Percentiles rank a stretch among this genome's conserved stretches.
phyloP scores from a whole-genome alignment of 2,797 vertebrate genomes.

The Tamandua tetradactyla region DNA sequence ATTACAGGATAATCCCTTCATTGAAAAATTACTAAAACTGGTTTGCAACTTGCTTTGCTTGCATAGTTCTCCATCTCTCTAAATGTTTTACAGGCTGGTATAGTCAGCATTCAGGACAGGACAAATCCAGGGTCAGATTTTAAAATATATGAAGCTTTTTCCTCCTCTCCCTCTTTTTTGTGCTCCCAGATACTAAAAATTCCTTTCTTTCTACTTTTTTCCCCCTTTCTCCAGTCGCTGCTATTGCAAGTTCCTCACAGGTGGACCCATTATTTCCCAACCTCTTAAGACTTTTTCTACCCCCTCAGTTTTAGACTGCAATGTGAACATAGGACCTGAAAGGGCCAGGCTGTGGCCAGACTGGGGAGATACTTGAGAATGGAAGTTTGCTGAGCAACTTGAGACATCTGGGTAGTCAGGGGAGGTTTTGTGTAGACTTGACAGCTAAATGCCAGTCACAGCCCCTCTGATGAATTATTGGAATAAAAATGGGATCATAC shows the following conservation, averaged over 20 bases:
- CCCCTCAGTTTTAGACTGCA: not conserved
- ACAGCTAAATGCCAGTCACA: not conserved
- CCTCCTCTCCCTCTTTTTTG: not conserved
- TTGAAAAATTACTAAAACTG: conserved; percentile 57
- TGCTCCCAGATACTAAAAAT: not conserved
- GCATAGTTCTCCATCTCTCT: not conserved
- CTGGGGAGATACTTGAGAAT: not conserved
- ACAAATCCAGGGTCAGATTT: not conserved
- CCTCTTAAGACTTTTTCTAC: not conserved
- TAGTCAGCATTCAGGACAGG: not conserved
- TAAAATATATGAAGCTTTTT: not conserved
- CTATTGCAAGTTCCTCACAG: not conserved
- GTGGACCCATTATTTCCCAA: not conserved
- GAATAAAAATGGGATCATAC: not conserved
- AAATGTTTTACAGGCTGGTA: conserved; percentile 18
- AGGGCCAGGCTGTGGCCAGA: not conserved
- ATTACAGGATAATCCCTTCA: conserved; percentile 26
- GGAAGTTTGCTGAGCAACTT: not conserved
- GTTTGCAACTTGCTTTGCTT: conserved; percentile 2
- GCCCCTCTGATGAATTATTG: not conserved
- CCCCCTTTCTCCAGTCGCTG: not conserved
- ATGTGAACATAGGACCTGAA: not conserved
- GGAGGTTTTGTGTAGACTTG: not conserved
- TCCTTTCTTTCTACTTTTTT: not conserved
- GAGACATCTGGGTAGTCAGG: not conserved